Percentiles rank a stretch among this genome's conserved stretches.
phyloP scores from a whole-genome alignment of 2,113 vertebrate species.

The Dendrocopos noguchii region DNA sequence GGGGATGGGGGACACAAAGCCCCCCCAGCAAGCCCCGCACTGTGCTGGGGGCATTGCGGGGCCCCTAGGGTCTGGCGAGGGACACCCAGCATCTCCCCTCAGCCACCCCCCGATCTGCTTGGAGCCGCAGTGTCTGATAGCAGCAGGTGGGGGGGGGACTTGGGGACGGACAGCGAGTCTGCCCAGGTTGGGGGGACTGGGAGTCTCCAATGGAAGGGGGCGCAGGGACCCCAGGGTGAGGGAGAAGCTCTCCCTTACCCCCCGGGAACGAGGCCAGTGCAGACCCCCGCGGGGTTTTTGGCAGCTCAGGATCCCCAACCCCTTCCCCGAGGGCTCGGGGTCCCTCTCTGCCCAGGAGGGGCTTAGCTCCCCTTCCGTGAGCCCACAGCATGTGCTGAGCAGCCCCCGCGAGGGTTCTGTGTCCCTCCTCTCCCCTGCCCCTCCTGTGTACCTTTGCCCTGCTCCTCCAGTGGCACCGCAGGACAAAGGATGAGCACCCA shows the following conservation, averaged over 20 bases:
- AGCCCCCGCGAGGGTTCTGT: not conserved
- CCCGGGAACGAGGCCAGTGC: not conserved
- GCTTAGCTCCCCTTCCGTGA: not conserved
- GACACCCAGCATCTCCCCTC: too few species aligned
- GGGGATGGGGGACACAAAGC: too few species aligned
- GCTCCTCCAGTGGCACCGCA: not conserved
- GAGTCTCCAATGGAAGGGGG: not conserved
- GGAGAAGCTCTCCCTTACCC: not conserved
- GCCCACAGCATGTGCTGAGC: rapidly evolving
- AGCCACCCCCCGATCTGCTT: too few species aligned
- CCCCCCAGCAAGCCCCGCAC: too few species aligned
- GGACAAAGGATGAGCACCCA: not conserved
- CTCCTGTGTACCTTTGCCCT: not conserved
- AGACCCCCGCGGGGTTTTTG: not conserved
- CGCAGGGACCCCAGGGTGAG: too few species aligned
- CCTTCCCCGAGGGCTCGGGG: not conserved
- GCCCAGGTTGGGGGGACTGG: not conserved
- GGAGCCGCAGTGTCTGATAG: too few species aligned
- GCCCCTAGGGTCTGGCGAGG: not conserved
- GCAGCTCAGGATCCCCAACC: not conserved
- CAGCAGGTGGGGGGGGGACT: not conserved
- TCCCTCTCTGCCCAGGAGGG: not conserved
- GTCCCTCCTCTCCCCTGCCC: not conserved
- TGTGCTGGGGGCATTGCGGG: not conserved
- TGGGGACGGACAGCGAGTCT: not conserved